A percentile compares a stretch with the other conserved stretches of the same genome.
Evolutionary conservation across 1,140 invertebrate species (phyloP).

Genomic region (Sitophilus oryzae): DNA sequence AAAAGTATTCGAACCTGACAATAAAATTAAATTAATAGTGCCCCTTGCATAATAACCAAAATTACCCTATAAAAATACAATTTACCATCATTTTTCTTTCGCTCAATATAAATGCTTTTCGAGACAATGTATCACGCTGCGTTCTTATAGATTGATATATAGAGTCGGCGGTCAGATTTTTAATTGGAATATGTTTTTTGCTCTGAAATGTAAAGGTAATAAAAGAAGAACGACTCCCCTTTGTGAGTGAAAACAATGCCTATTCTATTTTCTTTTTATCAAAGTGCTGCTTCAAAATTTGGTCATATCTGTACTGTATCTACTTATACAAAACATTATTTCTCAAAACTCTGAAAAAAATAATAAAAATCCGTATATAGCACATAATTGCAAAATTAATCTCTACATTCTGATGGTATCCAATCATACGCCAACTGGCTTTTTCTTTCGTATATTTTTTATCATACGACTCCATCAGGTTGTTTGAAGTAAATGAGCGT

Average conservation of each 20-base stretch:
- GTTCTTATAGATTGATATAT: conserved; percentile 45
- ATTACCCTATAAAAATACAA: conserved; percentile 27
- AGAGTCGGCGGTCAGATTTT: conserved; percentile 42
- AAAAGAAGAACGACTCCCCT: conserved; percentile 40
- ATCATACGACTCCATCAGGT: conserved; percentile 5
- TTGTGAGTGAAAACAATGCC: conserved; percentile 30
- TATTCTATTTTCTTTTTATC: conserved; percentile 35
- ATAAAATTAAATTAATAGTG: background rate
- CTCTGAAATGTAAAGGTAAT: conserved; percentile 43
- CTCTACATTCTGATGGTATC: conserved; percentile 17
- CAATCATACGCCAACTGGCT: conserved; percentile 17
- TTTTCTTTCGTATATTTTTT: conserved; percentile 8
- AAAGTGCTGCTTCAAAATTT: conserved; percentile 30
- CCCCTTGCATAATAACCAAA: conserved; percentile 8
- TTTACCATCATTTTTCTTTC: conserved; percentile 37
- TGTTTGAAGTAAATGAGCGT: conserved; percentile 10
- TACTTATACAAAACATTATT: too few relatives aligned
- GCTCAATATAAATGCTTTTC: conserved; percentile 41
- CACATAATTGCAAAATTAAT: conserved; percentile 23
- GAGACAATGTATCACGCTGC: conserved; percentile 37
- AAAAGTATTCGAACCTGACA: background rate
- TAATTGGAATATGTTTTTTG: conserved; percentile 46
- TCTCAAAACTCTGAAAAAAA: too few relatives aligned
- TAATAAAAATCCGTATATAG: too few relatives aligned
- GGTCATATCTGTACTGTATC: conserved; percentile 33